Evolutionary conservation across 2,888 invertebrate species (phyloP), one percentile per base, ranked within the genome.

Genomic region (Euzetes globulus): DNA sequence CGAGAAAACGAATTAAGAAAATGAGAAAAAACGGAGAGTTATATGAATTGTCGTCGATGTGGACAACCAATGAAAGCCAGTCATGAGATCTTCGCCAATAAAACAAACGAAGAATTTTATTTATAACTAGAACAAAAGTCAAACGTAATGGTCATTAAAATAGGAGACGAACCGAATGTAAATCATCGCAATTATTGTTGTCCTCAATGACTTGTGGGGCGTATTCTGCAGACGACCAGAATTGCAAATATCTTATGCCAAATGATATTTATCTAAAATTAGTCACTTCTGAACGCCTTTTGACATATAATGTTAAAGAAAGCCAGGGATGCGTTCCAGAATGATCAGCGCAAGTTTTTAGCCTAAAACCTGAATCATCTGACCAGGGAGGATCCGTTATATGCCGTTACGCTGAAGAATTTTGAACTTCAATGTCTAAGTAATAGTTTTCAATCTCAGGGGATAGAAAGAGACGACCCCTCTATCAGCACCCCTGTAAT

Each of bases 131-230:
- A 65, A 41, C 22, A 19, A 11, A 29, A 41, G 70, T 15, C 25
- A 60, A 60, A 60, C 60, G 25, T 60, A 17, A 15, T n/a, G 9
- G 19, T 63, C 37, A 63, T 63, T 70, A 25, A 70, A 70, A 70
- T 22, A 25, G 29, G 27, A 22, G 19, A 47, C 19, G 33, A 11
- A 65, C 33, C 33, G 60, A 5, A 70, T 70, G 47, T 45, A 70
- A 70, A 70, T 65, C 65, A 65, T 41, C 1, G 60, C 60, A 33
- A 52, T 41, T 45, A 47, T 19, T 70, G 70, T 63, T 47, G 70
- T 19, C 47, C 70, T 70, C 45, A 70, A 70, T 70, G 70, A 47
- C 70, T 47, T 47, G 45, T 70, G 45, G 45, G 70, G 41, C 47
- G 47, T 70, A 25, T 70, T 70, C 29, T 58, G 47, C 0, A 25